Evolutionary conservation across 2,888 invertebrate genomes (phyloP).

Genomic region (Catocala nupta): DNA sequence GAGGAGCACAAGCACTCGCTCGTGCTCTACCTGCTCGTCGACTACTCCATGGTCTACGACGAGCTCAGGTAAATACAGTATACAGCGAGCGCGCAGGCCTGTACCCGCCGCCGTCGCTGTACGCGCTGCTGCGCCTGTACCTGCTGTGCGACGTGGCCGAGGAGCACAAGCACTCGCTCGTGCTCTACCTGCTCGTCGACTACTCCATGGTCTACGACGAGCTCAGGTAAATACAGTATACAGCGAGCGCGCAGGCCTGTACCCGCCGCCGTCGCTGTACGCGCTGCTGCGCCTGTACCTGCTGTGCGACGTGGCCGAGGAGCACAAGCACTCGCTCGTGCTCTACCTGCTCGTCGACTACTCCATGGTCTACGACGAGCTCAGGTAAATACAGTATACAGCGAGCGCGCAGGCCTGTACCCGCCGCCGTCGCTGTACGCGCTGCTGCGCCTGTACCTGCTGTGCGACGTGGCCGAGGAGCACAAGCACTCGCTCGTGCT

Average conservation of each 20-base stretch:
- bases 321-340: conserved; percentile 92
- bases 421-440: conserved; percentile 95
- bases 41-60: conserved; percentile 91
- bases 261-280: conserved; percentile 95
- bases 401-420: too few species aligned
- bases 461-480: conserved; percentile 89
- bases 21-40: conserved; percentile 93
- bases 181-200: conserved; percentile 94
- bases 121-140: conserved; percentile 92
- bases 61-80: conserved; percentile 78
- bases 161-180: conserved; percentile 92
- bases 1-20: conserved; percentile 92
- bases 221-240: conserved; percentile 69
- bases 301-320: conserved; percentile 88
- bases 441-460: conserved; percentile 91
- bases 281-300: conserved; percentile 92
- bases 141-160: conserved; percentile 90
- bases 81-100: too few species aligned
- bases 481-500: conserved; percentile 93
- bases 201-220: conserved; percentile 91
- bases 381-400: conserved; percentile 68
- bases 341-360: conserved; percentile 95
- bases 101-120: conserved; percentile 95
- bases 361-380: conserved; percentile 89
- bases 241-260: too few species aligned